These are phyloP conservation scores for Collichthys lucidus DNA, from an alignment of 2,113 vertebrate genomes.

Conservation along the genomic window DNA sequence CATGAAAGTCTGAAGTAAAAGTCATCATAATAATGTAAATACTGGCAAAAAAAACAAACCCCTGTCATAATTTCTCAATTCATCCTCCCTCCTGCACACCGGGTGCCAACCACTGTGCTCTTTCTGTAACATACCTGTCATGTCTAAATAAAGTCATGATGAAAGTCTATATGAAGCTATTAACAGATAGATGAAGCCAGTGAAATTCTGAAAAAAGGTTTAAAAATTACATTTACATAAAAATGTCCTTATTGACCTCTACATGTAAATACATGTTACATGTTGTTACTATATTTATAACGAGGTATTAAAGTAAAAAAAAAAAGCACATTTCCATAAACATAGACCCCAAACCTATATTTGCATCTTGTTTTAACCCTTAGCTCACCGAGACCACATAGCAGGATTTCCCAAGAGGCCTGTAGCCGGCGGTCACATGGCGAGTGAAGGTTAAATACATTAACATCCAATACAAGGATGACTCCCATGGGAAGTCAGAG, in stretches of 20 bases:
- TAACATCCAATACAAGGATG: conserved; percentile 34
- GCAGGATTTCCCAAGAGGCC: not conserved
- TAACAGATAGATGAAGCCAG: not conserved
- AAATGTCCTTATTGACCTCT: conserved; percentile 8
- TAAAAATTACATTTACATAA: not conserved
- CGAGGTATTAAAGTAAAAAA: not conserved
- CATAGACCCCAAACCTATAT: not conserved
- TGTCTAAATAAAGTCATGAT: not conserved
- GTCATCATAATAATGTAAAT: too few species aligned
- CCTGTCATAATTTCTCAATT: too few species aligned
- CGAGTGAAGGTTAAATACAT: conserved; percentile 48
- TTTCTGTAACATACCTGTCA: not conserved
- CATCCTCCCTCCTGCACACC: not conserved
- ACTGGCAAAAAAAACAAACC: not conserved
- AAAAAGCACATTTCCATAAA: not conserved
- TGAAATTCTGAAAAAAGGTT: not conserved
- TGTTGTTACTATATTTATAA: not conserved
- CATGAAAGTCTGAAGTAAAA: too few species aligned
- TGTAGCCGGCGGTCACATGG: not conserved
- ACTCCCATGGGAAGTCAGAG: conserved; percentile 44
- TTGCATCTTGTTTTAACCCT: conserved; percentile 9
- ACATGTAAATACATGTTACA: conserved; percentile 4
- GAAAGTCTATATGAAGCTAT: not conserved
- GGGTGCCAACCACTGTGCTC: not conserved
- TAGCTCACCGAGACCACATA: not conserved